Conservation (phyloP, 2,797 vertebrate species). For the Galago senegalensis region DNA sequence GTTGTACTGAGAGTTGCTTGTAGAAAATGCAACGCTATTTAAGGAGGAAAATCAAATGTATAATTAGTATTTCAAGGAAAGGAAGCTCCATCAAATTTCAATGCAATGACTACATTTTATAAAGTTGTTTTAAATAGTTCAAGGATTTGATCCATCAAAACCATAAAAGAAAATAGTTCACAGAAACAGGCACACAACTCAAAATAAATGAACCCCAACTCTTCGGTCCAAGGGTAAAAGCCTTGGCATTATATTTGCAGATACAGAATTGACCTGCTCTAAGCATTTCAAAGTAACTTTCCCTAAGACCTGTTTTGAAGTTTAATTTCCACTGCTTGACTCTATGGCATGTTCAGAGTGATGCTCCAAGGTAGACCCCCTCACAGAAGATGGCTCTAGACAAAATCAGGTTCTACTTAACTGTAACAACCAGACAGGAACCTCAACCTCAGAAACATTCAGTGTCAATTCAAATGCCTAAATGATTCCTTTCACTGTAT, state of each 20-base stretch:
- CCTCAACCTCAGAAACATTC: neutral
- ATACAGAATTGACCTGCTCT: neutral
- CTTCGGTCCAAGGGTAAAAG: neutral
- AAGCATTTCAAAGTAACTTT: neutral
- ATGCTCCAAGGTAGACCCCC: neutral
- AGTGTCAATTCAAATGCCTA: neutral
- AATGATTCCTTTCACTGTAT: neutral
- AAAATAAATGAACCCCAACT: neutral
- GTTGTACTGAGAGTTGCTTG: conserved; percentile 86
- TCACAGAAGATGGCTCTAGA: neutral
- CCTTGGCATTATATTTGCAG: neutral
- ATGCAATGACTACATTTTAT: neutral
- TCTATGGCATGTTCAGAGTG: neutral
- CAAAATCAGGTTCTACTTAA: neutral
- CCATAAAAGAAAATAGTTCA: conserved; percentile 24
- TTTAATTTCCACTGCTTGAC: neutral
- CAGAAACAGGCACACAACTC: neutral
- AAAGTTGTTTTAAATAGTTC: conserved; percentile 6
- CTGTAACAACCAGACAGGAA: neutral
- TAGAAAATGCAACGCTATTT: conserved; percentile 84
- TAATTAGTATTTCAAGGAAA: conserved; percentile 12
- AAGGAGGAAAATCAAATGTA: conserved; percentile 48
- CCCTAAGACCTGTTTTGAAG: conserved; percentile 33
- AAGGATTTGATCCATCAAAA: neutral
- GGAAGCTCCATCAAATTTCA: neutral